These are phyloP conservation scores for Lineus longissimus DNA, from an alignment of 1,140 invertebrate species.

Conservation along the genomic window DNA sequence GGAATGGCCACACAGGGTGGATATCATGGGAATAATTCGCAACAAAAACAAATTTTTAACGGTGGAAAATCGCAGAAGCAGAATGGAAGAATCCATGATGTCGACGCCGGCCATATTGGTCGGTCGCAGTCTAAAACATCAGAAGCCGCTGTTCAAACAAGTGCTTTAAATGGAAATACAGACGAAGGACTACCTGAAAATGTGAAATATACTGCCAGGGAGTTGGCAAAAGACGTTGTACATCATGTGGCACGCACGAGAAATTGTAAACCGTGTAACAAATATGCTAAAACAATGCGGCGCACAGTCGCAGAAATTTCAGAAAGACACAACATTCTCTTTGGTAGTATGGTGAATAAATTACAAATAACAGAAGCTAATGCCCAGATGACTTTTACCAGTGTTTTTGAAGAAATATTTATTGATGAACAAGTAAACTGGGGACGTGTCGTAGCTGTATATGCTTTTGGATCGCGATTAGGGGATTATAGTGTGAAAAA, in stretches of 20 bases:
- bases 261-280: slow-evolving; percentile 32
- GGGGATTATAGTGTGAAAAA: slow-evolving; percentile 56
- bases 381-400: slow-evolving; percentile 59
- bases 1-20: too few species aligned
- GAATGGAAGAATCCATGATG: too few species aligned
- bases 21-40: too few species aligned
- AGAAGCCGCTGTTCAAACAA: too few species aligned
- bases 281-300: slow-evolving; percentile 47
- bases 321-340: slow-evolving; percentile 61
- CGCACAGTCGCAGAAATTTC: slow-evolving; percentile 47
- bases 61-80: too few species aligned
- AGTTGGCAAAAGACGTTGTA: slow-evolving; percentile 2
- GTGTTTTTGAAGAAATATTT: slow-evolving; percentile 62
- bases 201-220: not conserved
- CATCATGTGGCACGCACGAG: not conserved
- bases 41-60: too few species aligned
- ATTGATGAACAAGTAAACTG: slow-evolving; percentile 59
- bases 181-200: too few species aligned
- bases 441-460: slow-evolving; percentile 63
- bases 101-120: too few species aligned
- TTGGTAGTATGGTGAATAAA: slow-evolving; percentile 62
- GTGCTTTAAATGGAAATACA: too few species aligned
- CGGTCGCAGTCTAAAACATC: too few species aligned
- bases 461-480: slow-evolving; percentile 61
- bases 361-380: slow-evolving; percentile 58